Percentiles rank a stretch among this genome's conserved stretches.
Evolutionary conservation across 2,888 invertebrate genomes (phyloP).

Genomic region (Bombylius discolor): DNA sequence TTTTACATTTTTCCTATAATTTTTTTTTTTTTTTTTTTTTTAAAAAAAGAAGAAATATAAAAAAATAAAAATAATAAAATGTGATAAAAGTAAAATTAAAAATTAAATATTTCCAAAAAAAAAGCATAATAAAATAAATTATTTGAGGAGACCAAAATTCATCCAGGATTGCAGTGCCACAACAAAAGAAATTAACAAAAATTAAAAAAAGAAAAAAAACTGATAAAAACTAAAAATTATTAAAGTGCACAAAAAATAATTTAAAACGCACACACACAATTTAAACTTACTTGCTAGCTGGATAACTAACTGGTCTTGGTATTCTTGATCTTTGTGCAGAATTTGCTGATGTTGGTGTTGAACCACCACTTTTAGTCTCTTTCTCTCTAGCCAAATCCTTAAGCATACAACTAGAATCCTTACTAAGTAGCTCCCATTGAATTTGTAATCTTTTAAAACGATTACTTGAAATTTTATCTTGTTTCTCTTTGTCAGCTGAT

Average conservation of each 20-base stretch:
- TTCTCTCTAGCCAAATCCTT: conserved; percentile 32
- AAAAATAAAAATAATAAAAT: conserved; percentile 10
- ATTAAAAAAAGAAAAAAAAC: too few species aligned
- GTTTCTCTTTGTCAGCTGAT: conserved; percentile 21
- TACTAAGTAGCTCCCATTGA: conserved; percentile 37
- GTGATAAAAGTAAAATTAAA: neutral
- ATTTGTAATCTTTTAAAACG: conserved; percentile 37
- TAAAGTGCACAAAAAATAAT: too few species aligned
- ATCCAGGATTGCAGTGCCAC: too few species aligned
- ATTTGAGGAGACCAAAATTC: too few species aligned
- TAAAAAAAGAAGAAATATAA: conserved; percentile 11
- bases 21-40: neutral
- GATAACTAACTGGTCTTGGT: conserved; percentile 36
- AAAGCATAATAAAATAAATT: too few species aligned
- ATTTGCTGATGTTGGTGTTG: conserved; percentile 32
- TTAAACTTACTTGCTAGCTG: conserved; percentile 30
- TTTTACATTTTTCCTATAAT: conserved; percentile 5
- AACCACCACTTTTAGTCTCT: conserved; percentile 35
- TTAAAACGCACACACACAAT: too few species aligned
- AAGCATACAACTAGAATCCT: conserved; percentile 31
- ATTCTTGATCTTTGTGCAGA: conserved; percentile 32
- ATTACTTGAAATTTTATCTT: conserved; percentile 35
- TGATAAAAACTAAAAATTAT: too few species aligned
- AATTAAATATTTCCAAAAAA: too few species aligned
- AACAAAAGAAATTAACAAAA: too few species aligned